Conservation (phyloP, 2,797 vertebrate genomes). For the Pseudomugil gertrudae region DNA sequence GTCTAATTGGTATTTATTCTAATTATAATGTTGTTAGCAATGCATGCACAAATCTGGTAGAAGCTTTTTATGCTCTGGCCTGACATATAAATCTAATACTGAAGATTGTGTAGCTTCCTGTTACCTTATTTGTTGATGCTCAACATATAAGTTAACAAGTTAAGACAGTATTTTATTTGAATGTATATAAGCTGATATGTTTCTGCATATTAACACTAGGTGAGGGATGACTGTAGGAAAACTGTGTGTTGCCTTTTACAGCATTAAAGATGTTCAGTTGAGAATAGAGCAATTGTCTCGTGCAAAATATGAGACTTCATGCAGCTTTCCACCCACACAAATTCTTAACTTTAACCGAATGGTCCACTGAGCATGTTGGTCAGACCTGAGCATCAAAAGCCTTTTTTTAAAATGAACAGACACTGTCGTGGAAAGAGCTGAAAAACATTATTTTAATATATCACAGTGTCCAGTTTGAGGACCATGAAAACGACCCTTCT, state of each 20-base stretch:
- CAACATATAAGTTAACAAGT: background rate
- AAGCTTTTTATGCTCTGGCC: slow-evolving; percentile 6
- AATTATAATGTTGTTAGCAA: slow-evolving; percentile 1
- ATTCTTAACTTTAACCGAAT: slow-evolving; percentile 21
- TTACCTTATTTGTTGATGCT: slow-evolving; percentile 23
- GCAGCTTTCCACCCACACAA: slow-evolving; percentile 15
- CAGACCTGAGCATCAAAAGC: slow-evolving; percentile 22
- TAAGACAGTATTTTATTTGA: slow-evolving; percentile 30
- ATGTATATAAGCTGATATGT: background rate
- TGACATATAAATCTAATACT: slow-evolving; percentile 39
- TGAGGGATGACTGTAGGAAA: slow-evolving; percentile 7
- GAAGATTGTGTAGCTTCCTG: slow-evolving; percentile 16
- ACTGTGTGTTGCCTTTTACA: background rate
- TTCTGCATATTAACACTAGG: slow-evolving; percentile 14
- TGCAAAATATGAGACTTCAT: slow-evolving; percentile 12
- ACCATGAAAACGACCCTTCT: slow-evolving; percentile 69
- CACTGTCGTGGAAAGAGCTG: slow-evolving; percentile 32
- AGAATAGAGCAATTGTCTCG: slow-evolving; percentile 3
- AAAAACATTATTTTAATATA: slow-evolving; percentile 43
- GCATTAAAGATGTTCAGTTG: background rate
- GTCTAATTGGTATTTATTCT: background rate
- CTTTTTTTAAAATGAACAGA: slow-evolving; percentile 28
- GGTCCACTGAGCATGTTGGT: slow-evolving; percentile 24
- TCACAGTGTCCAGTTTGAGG: slow-evolving; percentile 53
- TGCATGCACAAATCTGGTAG: background rate